phyloP scores from a whole-genome alignment of 2,888 invertebrate genomes.

The Caenorhabditis becei region DNA sequence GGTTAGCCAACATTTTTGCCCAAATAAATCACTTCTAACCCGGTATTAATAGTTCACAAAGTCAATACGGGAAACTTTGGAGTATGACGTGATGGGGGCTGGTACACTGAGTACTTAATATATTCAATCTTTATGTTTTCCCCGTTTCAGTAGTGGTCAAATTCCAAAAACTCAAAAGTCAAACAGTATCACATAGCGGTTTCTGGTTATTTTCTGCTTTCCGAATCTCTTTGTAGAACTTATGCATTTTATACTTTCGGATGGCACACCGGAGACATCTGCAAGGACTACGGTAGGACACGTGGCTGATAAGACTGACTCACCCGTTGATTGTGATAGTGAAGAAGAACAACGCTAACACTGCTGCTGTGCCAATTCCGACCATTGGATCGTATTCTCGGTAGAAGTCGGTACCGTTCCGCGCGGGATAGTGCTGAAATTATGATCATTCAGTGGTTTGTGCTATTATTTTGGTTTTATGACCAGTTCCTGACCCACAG shows the following conservation, averaged over 20 bases:
- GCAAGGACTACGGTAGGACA: neutral
- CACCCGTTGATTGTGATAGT: conserved; percentile 68
- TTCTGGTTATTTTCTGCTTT: conserved; percentile 49
- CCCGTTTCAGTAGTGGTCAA: conserved; percentile 39
- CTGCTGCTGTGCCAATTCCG: conserved; percentile 77
- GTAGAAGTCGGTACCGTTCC: conserved; percentile 75
- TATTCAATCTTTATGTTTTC: conserved; percentile 49
- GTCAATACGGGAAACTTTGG: neutral
- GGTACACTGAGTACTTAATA: conserved; percentile 9
- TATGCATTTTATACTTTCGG: conserved; percentile 70
- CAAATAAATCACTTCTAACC: conserved; percentile 42
- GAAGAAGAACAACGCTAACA: conserved; percentile 76
- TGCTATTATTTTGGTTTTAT: neutral
- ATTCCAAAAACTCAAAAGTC: conserved; percentile 20
- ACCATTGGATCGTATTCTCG: conserved; percentile 77
- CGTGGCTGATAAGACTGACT: conserved; percentile 20
- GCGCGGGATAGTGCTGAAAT: conserved; percentile 73
- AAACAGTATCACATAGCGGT: conserved; percentile 42
- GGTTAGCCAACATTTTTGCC: conserved; percentile 42
- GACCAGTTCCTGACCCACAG: neutral
- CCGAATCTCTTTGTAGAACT: conserved; percentile 69
- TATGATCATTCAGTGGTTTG: neutral
- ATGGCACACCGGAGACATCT: conserved; percentile 71
- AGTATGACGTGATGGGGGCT: conserved; percentile 1
- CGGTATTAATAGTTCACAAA: conserved; percentile 43